Base-by-base conservation (phyloP, 2,888 invertebrate species). In the Ophion ventricosus region DNA sequence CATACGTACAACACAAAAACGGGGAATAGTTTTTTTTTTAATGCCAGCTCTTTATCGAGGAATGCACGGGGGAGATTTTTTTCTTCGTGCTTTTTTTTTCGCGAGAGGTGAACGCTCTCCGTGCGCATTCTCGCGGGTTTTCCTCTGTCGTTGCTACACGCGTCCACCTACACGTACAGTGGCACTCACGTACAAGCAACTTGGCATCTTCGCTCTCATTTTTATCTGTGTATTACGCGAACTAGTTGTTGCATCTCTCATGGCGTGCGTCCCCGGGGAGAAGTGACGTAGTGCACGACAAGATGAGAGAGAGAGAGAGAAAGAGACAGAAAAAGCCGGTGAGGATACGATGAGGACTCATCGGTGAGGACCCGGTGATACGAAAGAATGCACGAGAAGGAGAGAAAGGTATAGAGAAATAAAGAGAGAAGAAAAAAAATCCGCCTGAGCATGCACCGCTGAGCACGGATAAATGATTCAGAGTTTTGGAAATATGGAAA, bases 401-500 rank as follows among this genome's bases (percentile, higher is more conserved):
- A 70, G 82, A 83, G n/a, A 59, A 72, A 25, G 40, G 17, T 11
- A 63, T 8, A 23, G 20, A 20, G 20, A 20, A 49, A 75, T 20
- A 59, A 40, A 84, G 43, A 43, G 43, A 14, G 43, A 43, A 35
- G 54, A 82, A 75, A 78, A 82, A 78, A 74, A 76, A 69, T 79
- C 77, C 57, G 78, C 86, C 87, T 85, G 85, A 88, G 87, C 88
- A 89, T 90, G 91, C 91, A 90, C 89, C 90, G 88, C 87, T 90
- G 90, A 91, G 85, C 91, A 88, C 85, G 90, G 90, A 91, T 91
- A 90, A 91, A 91, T 91, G 91, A 91, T 91, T 91, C 91, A 91
- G 90, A 90, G 89, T 91, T 91, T 91, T 90, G 88, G 90, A 91
- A 91, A 91, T 91, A 91, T 89, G 91, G 88, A 91, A 91, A 91